Evolutionary conservation across 2,888 invertebrate genomes (phyloP), one percentile per base, ranked within the genome.

Genomic region (Aquatica leii): DNA sequence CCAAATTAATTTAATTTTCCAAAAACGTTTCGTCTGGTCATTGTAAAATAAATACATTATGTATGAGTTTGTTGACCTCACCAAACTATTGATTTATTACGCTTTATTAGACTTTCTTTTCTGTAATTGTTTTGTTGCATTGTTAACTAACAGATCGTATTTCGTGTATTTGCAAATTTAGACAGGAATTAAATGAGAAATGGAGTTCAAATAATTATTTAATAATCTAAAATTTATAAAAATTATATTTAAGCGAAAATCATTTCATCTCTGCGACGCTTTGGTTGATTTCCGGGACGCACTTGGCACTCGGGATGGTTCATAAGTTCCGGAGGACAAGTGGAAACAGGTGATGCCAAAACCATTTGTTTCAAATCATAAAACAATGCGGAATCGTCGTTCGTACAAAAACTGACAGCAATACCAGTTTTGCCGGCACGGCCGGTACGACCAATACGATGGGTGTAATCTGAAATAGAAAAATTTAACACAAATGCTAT

Each of bases 301-400:
- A 96, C 94, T 80, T 98, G 98, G 0, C 99, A 98, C 67, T 99
- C 99, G 0, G 98, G 95, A 82, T 99, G 99, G 81, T 98, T 99
- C 82, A 95, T 91, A 49, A 99, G 84, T 78, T 99, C 99, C 0
- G 97, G 95, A 2, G 98, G 97, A 81, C 98, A 98, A 0, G 90
- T 91, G 0, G 97, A 97, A 2, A 94, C 94, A 0, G 98, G 97
- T 77, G 96, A 97, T 11, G 90, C 84, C 61, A 93, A 84, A 51
- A 97, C 85, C 55, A 92, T 90, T 83, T 97, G 96, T 80, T 99
- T 99, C 70, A 99, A 86, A 83, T 99, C 99, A 80, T 97, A 99
- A 86, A 98, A 99, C 58, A 99, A 84, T 12, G 86, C 86, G 15
- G 94, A 94, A 81, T 99, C 99, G 70, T 99, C 98, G 79, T 98